A percentile compares a stretch with the other conserved stretches of the same genome.
phyloP scores from a whole-genome alignment of 2,797 vertebrate species.

The Darevskia mixta region DNA sequence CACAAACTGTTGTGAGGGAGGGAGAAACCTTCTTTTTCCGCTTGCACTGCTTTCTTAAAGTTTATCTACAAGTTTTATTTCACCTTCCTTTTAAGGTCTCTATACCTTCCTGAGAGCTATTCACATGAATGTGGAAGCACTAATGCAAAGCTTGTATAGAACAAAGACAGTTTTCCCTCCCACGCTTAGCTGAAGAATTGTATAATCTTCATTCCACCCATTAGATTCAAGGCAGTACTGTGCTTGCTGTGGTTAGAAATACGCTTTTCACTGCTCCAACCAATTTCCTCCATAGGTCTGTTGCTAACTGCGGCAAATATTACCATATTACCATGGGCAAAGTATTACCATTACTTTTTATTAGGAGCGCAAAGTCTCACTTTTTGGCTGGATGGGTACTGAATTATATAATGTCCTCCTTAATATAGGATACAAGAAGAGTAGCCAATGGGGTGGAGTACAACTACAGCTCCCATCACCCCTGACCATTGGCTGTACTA shows the following conservation, averaged over 20 bases:
- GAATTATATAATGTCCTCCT: constrained; percentile 31
- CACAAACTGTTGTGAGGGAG: constrained; percentile 23
- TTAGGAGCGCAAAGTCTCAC: rapidly evolving
- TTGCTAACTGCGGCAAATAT: constrained; percentile 14
- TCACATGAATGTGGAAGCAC: constrained; percentile 38
- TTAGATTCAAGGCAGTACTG: constrained; percentile 34
- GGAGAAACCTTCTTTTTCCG: constrained; percentile 16
- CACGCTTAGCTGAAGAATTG: neutral
- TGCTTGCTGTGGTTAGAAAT: constrained; percentile 5
- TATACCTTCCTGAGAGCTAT: constrained; percentile 24
- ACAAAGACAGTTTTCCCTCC: constrained; percentile 25
- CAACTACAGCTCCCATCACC: too few relatives aligned
- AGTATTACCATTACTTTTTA: too few relatives aligned
- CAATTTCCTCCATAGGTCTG: constrained; percentile 38
- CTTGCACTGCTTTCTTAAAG: constrained; percentile 47
- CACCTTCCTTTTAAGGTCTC: constrained; percentile 23
- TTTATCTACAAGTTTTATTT: constrained; percentile 49
- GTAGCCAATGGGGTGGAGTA: neutral
- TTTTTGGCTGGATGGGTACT: neutral
- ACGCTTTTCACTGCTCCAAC: neutral
- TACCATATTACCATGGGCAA: constrained; percentile 16
- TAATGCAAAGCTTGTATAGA: constrained; percentile 32
- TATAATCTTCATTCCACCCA: constrained; percentile 14
- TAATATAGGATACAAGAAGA: constrained; percentile 39
- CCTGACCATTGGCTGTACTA: too few relatives aligned